Conservation (phyloP, 2,113 vertebrate genomes). For the Megalops atlanticus region DNA sequence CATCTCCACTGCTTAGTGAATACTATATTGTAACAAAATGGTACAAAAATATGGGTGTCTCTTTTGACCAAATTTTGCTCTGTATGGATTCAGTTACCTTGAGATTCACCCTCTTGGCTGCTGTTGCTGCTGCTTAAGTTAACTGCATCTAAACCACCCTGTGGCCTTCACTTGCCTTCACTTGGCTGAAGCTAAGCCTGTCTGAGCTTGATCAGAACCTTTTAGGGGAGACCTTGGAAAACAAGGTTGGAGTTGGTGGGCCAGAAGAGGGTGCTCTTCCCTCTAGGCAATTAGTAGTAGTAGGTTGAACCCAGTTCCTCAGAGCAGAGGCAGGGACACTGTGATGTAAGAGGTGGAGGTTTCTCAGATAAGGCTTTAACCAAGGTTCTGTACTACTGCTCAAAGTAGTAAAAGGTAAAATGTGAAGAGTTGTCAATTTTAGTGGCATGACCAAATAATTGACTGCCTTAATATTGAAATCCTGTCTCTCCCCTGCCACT, state of each 20-base stretch:
- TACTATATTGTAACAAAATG: too few species aligned
- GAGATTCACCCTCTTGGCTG: too few species aligned
- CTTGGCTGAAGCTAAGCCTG: neutral
- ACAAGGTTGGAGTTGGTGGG: neutral
- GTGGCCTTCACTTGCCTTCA: neutral
- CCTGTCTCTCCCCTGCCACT: neutral
- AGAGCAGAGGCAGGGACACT: neutral
- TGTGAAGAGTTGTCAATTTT: neutral
- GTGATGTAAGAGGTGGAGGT: neutral
- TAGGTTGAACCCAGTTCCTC: neutral
- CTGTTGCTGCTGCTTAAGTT: too few species aligned
- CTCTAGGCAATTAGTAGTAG: neutral
- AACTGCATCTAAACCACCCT: too few species aligned
- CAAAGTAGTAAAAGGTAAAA: neutral
- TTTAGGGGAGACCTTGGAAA: neutral
- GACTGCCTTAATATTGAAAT: neutral
- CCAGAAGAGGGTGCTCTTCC: slow-evolving; percentile 1
- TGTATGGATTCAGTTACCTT: too few species aligned
- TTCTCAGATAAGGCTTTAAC: neutral
- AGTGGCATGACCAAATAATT: neutral
- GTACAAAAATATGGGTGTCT: too few species aligned
- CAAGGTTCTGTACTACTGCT: neutral
- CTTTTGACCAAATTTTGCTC: too few species aligned
- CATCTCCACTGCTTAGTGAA: too few species aligned
- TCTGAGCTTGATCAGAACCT: neutral